Conservation (phyloP, 30 jellyfish, hydroid and myxozoan species). For the Hydractinia symbiolongicarpus region DNA sequence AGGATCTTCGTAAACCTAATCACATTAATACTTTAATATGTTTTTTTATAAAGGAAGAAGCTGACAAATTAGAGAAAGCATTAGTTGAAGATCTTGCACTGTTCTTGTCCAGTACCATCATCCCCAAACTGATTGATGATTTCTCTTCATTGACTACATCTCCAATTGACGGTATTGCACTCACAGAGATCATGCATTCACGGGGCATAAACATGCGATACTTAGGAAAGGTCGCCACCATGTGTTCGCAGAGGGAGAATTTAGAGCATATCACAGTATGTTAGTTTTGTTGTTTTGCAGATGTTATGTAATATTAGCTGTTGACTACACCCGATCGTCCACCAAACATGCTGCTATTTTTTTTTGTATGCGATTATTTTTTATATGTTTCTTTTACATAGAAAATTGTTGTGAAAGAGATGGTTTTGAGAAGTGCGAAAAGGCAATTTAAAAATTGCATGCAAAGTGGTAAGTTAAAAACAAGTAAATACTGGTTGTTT, state of each 20-base stretch:
- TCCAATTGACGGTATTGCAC: constrained; percentile 89
- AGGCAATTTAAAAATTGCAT: constrained; percentile 68
- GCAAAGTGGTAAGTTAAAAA: constrained; percentile 81
- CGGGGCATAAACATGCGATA: constrained; percentile 95
- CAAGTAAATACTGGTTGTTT: background rate
- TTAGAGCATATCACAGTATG: constrained; percentile 66
- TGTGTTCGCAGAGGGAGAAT: constrained; percentile 57
- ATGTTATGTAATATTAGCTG: background rate
- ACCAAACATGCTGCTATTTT: background rate
- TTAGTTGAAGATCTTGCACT: constrained; percentile 65
- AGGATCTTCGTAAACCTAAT: too few relatives aligned
- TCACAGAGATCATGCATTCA: constrained; percentile 85
- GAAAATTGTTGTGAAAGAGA: constrained; percentile 81
- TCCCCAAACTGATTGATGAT: constrained; percentile 85
- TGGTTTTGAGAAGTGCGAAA: constrained; percentile 82
- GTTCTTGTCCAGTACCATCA: constrained; percentile 69
- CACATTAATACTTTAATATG: background rate
- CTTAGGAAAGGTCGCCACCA: constrained; percentile 82
- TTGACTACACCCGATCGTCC: background rate
- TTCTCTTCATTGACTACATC: constrained; percentile 59
- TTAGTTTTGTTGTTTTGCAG: background rate
- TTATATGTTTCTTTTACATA: background rate
- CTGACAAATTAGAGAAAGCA: constrained; percentile 56
- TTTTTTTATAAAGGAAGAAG: constrained; percentile 48
- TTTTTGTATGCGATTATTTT: background rate